A percentile compares a stretch with the other conserved stretches of the same genome.
Evolutionary conservation across 1,140 invertebrate genomes (phyloP).

Genomic region (Oscheius sp.): DNA sequence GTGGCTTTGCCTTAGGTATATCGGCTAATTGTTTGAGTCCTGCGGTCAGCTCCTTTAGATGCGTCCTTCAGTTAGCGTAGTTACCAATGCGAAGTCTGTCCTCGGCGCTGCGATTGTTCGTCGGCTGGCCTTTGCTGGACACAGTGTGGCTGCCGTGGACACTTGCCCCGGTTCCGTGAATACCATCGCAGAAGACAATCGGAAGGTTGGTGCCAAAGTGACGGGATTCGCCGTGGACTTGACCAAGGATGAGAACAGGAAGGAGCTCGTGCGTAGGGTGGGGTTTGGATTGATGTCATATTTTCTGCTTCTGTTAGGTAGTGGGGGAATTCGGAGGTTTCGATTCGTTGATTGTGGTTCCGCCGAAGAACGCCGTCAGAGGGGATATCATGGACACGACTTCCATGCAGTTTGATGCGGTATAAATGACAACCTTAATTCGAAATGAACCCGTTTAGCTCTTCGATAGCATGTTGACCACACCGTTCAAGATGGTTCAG

Average conservation of each 20-base stretch:
- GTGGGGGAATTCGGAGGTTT: slow-evolving; percentile 16
- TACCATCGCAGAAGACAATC: slow-evolving; percentile 22
- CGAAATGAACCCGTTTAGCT: background rate
- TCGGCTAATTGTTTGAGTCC: too few species aligned
- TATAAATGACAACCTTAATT: background rate
- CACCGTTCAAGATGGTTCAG: slow-evolving; percentile 19
- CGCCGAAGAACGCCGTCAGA: slow-evolving; percentile 9
- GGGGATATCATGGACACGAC: slow-evolving; percentile 24
- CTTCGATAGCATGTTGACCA: background rate
- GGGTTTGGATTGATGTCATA: background rate
- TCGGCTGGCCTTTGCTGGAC: slow-evolving; percentile 25
- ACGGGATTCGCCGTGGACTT: slow-evolving; percentile 22
- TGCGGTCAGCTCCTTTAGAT: background rate
- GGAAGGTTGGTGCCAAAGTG: slow-evolving; percentile 24
- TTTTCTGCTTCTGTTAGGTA: background rate
- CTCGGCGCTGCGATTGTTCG: slow-evolving; percentile 23
- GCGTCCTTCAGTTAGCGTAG: background rate
- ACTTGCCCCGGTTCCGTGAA: background rate
- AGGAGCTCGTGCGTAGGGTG: slow-evolving; percentile 17
- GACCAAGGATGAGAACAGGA: slow-evolving; percentile 4
- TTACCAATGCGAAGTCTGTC: background rate
- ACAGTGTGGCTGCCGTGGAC: slow-evolving; percentile 19
- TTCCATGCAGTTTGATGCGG: background rate
- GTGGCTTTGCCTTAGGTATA: slow-evolving; percentile 21
- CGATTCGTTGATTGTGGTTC: slow-evolving; percentile 20